Conservation (phyloP, 1,140 invertebrate species). For the Caenorhabditis latens region DNA sequence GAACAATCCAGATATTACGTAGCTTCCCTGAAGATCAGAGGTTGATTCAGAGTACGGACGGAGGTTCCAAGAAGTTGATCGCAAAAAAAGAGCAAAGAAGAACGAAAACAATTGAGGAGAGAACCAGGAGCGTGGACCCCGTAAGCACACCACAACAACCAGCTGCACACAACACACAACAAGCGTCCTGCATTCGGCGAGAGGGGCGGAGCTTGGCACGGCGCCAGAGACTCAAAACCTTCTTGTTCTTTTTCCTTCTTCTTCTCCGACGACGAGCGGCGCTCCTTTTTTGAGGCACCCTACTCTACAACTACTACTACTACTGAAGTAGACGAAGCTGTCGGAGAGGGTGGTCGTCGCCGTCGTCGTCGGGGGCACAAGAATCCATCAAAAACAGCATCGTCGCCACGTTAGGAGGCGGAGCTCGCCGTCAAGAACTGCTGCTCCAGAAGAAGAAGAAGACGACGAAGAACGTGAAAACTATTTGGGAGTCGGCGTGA, state of each 20-base stretch:
- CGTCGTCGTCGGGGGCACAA: neutral
- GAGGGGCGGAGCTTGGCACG: constrained; percentile 45
- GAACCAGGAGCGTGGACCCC: too few species aligned
- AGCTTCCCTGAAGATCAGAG: too few species aligned
- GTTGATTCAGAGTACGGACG: neutral
- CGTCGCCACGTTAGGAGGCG: neutral
- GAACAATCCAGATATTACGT: too few species aligned
- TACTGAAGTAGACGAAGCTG: too few species aligned
- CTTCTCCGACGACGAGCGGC: constrained; percentile 17
- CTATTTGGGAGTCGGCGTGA: constrained; percentile 1
- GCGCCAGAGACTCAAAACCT: constrained; percentile 4
- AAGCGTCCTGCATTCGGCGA: constrained; percentile 1
- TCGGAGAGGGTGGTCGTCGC: neutral
- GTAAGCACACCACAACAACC: constrained; percentile 19
- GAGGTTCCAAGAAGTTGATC: neutral
- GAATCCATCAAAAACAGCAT: constrained; percentile 18
- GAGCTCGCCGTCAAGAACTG: too few species aligned
- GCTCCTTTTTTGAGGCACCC: neutral
- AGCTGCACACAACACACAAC: constrained; percentile 10
- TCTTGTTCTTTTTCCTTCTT: constrained; percentile 10
- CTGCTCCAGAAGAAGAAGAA: too few species aligned
- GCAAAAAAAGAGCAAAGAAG: neutral
- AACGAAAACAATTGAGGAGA: neutral
- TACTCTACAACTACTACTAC: neutral
- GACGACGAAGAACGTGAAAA: neutral